Evolutionary conservation across 2,888 invertebrate species (phyloP).

Genomic region (Tridacna crocea): DNA sequence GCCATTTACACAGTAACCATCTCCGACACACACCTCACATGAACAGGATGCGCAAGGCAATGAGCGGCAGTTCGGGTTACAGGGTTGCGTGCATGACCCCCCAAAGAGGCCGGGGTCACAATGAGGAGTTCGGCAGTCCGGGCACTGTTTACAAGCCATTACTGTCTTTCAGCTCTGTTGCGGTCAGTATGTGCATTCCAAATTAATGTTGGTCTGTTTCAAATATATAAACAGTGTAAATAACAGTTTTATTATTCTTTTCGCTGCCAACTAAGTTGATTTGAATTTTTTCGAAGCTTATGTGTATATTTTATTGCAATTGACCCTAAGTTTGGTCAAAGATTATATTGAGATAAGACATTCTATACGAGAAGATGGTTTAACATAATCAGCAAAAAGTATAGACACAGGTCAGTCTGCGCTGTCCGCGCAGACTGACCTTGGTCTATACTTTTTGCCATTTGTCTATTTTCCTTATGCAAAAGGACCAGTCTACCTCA

Average conservation of each 20-base stretch:
- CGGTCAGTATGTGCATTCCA: not conserved
- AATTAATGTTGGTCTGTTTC: not conserved
- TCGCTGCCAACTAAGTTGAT: not conserved
- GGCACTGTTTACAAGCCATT: conserved; percentile 38
- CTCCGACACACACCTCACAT: conserved; percentile 46
- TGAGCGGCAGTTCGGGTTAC: conserved; percentile 50
- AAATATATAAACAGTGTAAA: not conserved
- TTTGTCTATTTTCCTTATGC: too few species aligned
- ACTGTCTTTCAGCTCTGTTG: not conserved
- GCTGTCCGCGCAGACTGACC: too few species aligned
- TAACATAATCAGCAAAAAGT: too few species aligned
- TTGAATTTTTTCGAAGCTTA: not conserved
- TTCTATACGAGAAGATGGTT: too few species aligned
- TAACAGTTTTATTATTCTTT: not conserved
- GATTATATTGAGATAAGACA: too few species aligned
- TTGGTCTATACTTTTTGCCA: too few species aligned
- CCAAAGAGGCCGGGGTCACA: conserved; percentile 47
- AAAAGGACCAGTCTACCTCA: too few species aligned
- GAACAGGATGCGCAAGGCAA: conserved; percentile 46
- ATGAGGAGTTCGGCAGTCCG: conserved; percentile 24
- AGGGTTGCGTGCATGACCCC: conserved; percentile 32
- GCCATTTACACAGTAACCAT: conserved; percentile 51
- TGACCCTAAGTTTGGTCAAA: too few species aligned
- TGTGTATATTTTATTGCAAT: too few species aligned
- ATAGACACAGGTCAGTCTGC: too few species aligned